Evolutionary conservation across 2,797 vertebrate genomes (phyloP).

Genomic region (Pipistrellus nathusii): DNA sequence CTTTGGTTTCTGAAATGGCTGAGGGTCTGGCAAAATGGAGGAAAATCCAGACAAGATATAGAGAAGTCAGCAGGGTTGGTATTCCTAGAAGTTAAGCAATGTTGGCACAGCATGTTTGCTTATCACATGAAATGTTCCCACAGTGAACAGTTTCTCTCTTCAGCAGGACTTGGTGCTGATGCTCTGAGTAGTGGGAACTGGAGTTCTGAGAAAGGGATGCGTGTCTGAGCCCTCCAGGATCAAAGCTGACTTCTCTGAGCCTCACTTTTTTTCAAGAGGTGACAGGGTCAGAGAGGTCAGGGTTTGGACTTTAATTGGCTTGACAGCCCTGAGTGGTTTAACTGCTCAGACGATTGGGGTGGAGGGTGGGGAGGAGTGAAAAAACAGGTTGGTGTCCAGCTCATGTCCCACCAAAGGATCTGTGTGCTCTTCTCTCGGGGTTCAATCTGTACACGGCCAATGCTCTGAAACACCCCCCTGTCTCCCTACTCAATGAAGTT

Average conservation of each 20-base stretch:
- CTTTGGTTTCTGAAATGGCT: constrained; percentile 57
- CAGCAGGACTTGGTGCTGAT: not conserved
- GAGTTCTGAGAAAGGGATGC: not conserved
- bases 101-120: constrained; percentile 29
- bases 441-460: not conserved
- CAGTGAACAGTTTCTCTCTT: not conserved
- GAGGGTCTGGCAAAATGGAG: constrained; percentile 18
- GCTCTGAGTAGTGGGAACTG: not conserved
- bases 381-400: constrained; percentile 12
- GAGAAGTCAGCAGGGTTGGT: not conserved
- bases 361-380: not conserved
- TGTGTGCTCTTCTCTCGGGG: not conserved
- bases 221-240: not conserved
- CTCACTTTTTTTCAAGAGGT: too few species aligned
- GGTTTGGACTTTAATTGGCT: constrained; percentile 86
- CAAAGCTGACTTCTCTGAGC: not conserved
- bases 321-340: constrained; percentile 74
- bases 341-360: not conserved
- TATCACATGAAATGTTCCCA: not conserved
- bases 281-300: constrained; percentile 78
- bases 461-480: not conserved
- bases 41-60: not conserved
- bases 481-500: not conserved
- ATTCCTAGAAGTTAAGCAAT: constrained; percentile 70
- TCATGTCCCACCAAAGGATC: not conserved